Conservation (phyloP, 2,797 vertebrate genomes). For the Phalanger gymnotis region DNA sequence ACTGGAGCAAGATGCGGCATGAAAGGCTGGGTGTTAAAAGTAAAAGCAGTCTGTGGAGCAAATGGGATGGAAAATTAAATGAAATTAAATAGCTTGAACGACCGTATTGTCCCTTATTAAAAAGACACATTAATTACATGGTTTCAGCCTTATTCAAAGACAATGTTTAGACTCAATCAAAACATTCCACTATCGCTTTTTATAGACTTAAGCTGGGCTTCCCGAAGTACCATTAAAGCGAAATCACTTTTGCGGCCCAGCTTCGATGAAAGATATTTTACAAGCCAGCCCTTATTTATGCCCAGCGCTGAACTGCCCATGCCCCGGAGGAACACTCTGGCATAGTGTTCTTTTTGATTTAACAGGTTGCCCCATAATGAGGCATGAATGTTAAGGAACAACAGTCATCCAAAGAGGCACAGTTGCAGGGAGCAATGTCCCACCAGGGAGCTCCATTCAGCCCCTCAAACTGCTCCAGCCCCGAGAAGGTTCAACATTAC, state of each 20-base stretch:
- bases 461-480: constrained; percentile 82
- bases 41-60: constrained; percentile 93
- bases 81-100: constrained; percentile 99
- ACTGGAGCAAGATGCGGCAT: constrained; percentile 90
- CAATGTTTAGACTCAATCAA: constrained; percentile 94
- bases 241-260: constrained; percentile 85
- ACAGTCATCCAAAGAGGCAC: constrained; percentile 89
- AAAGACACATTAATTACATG: constrained; percentile 99
- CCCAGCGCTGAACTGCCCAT: constrained; percentile 80
- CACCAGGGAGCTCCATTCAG: constrained; percentile 90
- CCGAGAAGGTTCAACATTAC: constrained; percentile 91
- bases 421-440: constrained; percentile 90
- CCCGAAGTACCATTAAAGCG: constrained; percentile 87
- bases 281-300: constrained; percentile 79
- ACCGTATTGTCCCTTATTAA: constrained; percentile 94
- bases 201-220: constrained; percentile 88
- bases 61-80: constrained; percentile 99
- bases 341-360: constrained; percentile 87
- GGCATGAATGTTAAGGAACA: constrained; percentile 91
- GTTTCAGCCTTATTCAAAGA: constrained; percentile 93
- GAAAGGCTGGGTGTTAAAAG: constrained; percentile 92
- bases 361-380: constrained; percentile 93
- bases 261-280: constrained; percentile 82
- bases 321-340: constrained; percentile 85
- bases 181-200: constrained; percentile 92